These are phyloP conservation scores for Strigamia crassipes DNA, from an alignment of 2,888 invertebrate genomes.

Conservation along the genomic window DNA sequence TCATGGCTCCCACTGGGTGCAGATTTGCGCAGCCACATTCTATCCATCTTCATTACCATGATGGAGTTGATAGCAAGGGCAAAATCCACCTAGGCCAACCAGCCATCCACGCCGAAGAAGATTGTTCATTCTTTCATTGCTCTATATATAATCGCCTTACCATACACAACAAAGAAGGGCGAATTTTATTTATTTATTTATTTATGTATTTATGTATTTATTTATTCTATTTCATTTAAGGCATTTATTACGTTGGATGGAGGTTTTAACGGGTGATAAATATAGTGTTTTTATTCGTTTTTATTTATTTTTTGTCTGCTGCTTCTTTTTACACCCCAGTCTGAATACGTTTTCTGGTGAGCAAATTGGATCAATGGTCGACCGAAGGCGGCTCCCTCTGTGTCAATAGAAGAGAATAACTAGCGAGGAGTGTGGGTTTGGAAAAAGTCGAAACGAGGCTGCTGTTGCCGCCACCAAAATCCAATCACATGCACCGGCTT, in stretches of 20 bases:
- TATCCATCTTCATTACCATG: constrained; percentile 16
- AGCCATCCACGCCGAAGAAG: not conserved
- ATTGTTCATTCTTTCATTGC: not conserved
- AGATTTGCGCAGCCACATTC: constrained; percentile 21
- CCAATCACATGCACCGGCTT: constrained; percentile 21
- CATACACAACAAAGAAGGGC: not conserved
- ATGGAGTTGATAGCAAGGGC: constrained; percentile 21
- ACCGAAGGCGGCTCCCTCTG: constrained; percentile 21
- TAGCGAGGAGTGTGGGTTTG: not conserved
- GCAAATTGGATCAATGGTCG: constrained; percentile 21
- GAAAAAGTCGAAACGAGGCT: constrained; percentile 21
- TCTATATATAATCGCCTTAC: not conserved
- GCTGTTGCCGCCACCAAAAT: constrained; percentile 21
- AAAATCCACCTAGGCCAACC: not conserved
- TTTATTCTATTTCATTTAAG: not conserved
- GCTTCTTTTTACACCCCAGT: not conserved
- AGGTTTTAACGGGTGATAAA: not conserved
- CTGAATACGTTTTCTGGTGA: constrained; percentile 10
- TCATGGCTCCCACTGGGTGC: constrained; percentile 16
- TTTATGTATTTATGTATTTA: not conserved
- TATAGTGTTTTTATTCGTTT: not conserved
- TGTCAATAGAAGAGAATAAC: constrained; percentile 21
- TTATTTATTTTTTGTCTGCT: not conserved
- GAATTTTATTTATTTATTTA: too few relatives aligned
- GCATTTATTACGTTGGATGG: not conserved